Evolutionary conservation across 2,113 vertebrate genomes (phyloP).

Genomic region (Python bivittatus): DNA sequence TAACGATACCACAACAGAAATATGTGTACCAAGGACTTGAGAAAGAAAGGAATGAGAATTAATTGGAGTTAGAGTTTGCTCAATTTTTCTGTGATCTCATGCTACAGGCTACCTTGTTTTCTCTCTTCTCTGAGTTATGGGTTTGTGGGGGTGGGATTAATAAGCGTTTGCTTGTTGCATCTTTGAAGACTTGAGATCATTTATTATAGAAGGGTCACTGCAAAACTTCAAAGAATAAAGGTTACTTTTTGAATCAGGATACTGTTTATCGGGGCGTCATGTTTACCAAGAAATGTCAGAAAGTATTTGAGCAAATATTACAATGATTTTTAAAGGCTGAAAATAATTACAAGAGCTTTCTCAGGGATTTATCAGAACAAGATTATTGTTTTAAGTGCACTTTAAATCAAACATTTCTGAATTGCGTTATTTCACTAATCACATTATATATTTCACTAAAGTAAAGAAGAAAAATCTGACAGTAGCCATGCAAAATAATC

Average conservation of each 20-base stretch:
- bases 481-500: neutral
- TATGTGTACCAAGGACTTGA: neutral
- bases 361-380: neutral
- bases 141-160: neutral
- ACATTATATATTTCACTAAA: neutral
- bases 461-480: neutral
- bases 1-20: neutral
- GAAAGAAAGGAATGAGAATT: neutral
- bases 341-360: neutral
- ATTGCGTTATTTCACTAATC: neutral
- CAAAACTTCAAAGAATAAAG: conserved; percentile 8
- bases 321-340: neutral
- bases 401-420: neutral
- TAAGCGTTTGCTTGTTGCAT: neutral
- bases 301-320: neutral
- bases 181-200: neutral
- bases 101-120: neutral
- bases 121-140: neutral
- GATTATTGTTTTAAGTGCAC: neutral
- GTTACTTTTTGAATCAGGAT: neutral
- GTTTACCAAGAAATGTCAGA: neutral
- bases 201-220: neutral
- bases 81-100: neutral
- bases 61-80: neutral
- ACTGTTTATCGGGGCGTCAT: neutral